Percentiles rank a stretch among this genome's conserved stretches.
These are phyloP conservation scores for Pollenia angustigena DNA, from an alignment of 2,888 invertebrate genomes.

Conservation along the genomic window DNA sequence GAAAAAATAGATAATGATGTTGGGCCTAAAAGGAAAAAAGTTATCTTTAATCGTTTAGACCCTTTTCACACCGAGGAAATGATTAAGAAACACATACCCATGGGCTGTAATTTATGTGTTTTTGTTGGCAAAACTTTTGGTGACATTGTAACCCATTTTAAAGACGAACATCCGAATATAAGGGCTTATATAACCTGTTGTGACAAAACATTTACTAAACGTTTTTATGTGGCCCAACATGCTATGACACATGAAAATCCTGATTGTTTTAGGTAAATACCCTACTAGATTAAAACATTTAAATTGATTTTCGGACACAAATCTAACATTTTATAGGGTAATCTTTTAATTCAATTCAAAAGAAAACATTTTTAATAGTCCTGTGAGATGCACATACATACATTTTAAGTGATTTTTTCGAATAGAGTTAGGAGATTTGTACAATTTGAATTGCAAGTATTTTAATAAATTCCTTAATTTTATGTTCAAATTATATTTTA, in stretches of 20 bases:
- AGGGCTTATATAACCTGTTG: conserved; percentile 82
- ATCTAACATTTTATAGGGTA: no score
- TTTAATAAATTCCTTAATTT: neutral
- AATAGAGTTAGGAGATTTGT: no score
- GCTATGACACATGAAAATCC: conserved; percentile 83
- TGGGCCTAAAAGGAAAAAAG: conserved; percentile 51
- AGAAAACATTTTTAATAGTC: no score
- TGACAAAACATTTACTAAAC: conserved; percentile 81
- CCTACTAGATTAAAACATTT: neutral
- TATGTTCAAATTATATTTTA: conserved; percentile 16
- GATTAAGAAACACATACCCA: conserved; percentile 81
- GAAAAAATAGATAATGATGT: conserved; percentile 25
- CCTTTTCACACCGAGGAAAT: conserved; percentile 76
- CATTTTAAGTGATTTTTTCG: no score
- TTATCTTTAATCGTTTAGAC: conserved; percentile 51
- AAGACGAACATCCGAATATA: conserved; percentile 78
- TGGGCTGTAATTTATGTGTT: conserved; percentile 82
- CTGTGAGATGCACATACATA: no score
- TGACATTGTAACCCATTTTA: conserved; percentile 81
- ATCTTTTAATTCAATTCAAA: no score
- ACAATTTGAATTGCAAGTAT: neutral
- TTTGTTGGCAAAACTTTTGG: conserved; percentile 79
- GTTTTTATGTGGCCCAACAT: conserved; percentile 82
- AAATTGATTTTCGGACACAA: no score
- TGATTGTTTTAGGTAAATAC: conserved; percentile 81